These are phyloP conservation scores for Geotria australis DNA, from an alignment of 2,797 vertebrate genomes.

Conservation along the genomic window DNA sequence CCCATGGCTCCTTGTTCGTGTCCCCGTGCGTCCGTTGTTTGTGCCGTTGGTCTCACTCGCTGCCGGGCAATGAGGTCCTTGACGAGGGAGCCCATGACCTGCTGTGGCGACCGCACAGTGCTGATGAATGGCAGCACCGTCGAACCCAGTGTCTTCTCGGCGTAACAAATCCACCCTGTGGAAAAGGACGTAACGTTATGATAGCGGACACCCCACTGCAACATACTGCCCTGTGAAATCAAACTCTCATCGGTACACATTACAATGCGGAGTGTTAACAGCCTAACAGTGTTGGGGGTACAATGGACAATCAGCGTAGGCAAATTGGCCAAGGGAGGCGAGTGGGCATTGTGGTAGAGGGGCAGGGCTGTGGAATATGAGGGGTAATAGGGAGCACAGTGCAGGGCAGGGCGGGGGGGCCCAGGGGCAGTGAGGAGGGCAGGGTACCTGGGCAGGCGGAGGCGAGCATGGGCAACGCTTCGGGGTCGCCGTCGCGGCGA, in stretches of 20 bases:
- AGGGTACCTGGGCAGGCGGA: constrained; percentile 62
- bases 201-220: too few species aligned
- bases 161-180: constrained; percentile 88
- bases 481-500: constrained; percentile 16
- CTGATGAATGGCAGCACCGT: constrained; percentile 63
- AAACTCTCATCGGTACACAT: too few species aligned
- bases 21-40: not conserved
- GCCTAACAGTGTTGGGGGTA: too few species aligned
- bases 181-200: not conserved
- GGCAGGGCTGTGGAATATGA: too few species aligned
- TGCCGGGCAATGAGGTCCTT: constrained; percentile 44
- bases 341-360: too few species aligned
- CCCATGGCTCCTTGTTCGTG: not conserved
- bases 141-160: constrained; percentile 73
- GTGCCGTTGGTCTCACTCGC: constrained; percentile 16
- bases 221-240: too few species aligned
- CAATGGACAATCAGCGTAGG: too few species aligned
- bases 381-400: too few species aligned
- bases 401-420: too few species aligned
- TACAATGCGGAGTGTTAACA: too few species aligned
- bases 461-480: constrained; percentile 44
- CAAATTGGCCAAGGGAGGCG: too few species aligned
- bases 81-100: constrained; percentile 72
- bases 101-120: constrained; percentile 59
- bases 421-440: not conserved